Conservation (phyloP, 2,888 invertebrate species). For the Drosophila picticornis region DNA sequence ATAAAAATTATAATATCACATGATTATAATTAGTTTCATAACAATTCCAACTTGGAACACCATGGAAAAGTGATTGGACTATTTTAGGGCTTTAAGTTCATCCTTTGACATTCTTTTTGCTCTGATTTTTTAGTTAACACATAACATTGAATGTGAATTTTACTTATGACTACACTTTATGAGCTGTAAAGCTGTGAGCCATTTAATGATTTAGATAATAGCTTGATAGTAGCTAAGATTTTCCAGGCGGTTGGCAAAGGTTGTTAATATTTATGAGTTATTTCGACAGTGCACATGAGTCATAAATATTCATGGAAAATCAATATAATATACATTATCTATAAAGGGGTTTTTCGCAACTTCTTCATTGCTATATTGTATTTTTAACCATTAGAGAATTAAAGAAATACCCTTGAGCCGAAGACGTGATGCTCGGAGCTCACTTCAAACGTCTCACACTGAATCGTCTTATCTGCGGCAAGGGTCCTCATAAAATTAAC, state of each 20-base stretch:
- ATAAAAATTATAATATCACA: not conserved
- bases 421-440: constrained; percentile 16
- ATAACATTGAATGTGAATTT: not conserved
- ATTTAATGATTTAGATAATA: constrained; percentile 14
- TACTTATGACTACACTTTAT: not conserved
- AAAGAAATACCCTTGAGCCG: constrained; percentile 30
- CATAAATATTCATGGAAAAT: constrained; percentile 37
- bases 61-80: not conserved
- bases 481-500: constrained; percentile 35
- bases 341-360: not conserved
- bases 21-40: not conserved
- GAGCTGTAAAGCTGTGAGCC: not conserved
- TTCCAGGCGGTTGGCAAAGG: constrained; percentile 24
- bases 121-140: not conserved
- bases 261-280: constrained; percentile 32
- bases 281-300: constrained; percentile 11
- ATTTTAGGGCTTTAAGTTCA: not conserved
- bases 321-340: constrained; percentile 7
- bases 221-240: constrained; percentile 20
- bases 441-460: constrained; percentile 36
- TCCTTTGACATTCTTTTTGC: not conserved
- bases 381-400: constrained; percentile 34
- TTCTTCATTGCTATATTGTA: not conserved
- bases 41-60: not conserved
- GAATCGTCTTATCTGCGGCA: constrained; percentile 24